A percentile compares a stretch with the other conserved stretches of the same genome.
Evolutionary conservation across 2,888 invertebrate genomes (phyloP).

Genomic region (Drosophila ezoana): DNA sequence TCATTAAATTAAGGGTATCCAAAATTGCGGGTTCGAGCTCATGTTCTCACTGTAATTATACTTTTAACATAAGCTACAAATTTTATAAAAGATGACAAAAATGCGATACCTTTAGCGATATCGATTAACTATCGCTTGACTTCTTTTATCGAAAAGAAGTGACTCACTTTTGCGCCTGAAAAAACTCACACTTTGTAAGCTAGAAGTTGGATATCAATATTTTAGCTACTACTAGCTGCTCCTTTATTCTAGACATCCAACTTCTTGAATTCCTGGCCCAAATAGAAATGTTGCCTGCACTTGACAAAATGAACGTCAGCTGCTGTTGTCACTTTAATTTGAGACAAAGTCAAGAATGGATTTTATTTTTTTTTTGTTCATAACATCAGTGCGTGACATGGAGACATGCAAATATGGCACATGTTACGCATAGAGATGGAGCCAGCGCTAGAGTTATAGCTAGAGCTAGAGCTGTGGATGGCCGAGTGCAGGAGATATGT

Average conservation of each 20-base stretch:
- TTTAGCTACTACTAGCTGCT: not conserved
- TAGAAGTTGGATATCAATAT: not conserved
- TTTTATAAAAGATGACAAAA: too few species aligned
- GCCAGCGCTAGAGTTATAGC: not conserved
- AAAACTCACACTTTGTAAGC: too few species aligned
- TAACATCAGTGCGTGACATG: conserved; percentile 43
- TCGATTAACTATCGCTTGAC: too few species aligned
- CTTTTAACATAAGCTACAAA: too few species aligned
- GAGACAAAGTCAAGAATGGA: conserved; percentile 30
- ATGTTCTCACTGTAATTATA: too few species aligned
- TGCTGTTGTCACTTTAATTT: conserved; percentile 59
- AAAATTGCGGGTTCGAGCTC: too few species aligned
- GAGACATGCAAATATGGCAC: conserved; percentile 59
- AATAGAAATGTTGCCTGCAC: not conserved
- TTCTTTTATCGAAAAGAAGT: too few species aligned
- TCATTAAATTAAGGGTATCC: too few species aligned
- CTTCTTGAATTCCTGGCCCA: not conserved
- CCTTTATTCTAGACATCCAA: not conserved
- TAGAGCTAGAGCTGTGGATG: not conserved
- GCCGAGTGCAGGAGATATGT: not conserved
- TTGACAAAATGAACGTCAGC: conserved; percentile 34
- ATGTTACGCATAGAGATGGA: conserved; percentile 22
- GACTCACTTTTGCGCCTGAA: too few species aligned
- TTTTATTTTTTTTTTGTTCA: conserved; percentile 26
- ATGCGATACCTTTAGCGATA: too few species aligned